A percentile compares a stretch with the other conserved stretches of the same genome.
These are phyloP conservation scores for Erpetoichthys calabaricus DNA, from an alignment of 2,797 vertebrate genomes.

Conservation along the genomic window DNA sequence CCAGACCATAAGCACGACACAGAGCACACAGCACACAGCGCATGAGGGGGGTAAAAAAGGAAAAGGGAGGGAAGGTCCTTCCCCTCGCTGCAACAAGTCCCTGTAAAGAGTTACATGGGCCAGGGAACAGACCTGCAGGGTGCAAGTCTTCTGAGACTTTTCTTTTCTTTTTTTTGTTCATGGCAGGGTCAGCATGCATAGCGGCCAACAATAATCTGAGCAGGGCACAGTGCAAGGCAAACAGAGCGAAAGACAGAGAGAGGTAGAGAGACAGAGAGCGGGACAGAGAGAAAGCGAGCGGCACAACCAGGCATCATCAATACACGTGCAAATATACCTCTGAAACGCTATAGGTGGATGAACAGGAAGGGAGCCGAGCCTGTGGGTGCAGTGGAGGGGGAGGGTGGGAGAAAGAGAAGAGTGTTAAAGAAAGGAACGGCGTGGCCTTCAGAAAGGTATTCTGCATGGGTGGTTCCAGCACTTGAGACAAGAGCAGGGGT, in stretches of 20 bases:
- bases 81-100: too few species aligned
- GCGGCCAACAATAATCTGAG: constrained; percentile 17
- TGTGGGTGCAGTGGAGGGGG: constrained; percentile 74
- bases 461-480: constrained; percentile 44
- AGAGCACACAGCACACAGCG: too few species aligned
- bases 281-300: constrained; percentile 43
- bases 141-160: too few species aligned
- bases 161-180: too few species aligned
- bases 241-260: constrained; percentile 28
- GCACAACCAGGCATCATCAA: constrained; percentile 53
- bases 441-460: constrained; percentile 43
- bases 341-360: constrained; percentile 99
- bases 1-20: too few species aligned
- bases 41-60: too few species aligned
- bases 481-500: constrained; percentile 37
- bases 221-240: constrained; percentile 43
- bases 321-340: constrained; percentile 97
- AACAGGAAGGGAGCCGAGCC: constrained; percentile 98
- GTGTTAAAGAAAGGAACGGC: constrained; percentile 51
- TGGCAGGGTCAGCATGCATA: constrained; percentile 16
- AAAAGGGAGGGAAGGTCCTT: too few species aligned
- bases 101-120: too few species aligned
- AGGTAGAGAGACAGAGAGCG: constrained; percentile 33
- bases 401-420: constrained; percentile 59
- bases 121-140: too few species aligned